These are phyloP conservation scores for Tokudaia muenninki DNA, from an alignment of 2,797 vertebrate genomes.

Conservation along the genomic window DNA sequence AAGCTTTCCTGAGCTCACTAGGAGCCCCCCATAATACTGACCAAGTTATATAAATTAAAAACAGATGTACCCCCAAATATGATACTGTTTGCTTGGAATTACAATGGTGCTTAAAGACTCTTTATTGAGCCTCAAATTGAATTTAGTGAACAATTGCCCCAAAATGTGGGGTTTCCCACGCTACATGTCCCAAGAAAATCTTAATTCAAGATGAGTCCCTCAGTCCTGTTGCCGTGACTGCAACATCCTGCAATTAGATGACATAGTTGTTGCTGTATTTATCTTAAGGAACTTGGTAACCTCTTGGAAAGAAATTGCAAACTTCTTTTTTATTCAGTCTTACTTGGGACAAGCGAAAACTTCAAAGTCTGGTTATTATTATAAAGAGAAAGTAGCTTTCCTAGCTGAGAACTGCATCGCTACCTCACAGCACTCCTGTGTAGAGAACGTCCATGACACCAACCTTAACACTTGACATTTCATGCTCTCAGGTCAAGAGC, in stretches of 20 bases:
- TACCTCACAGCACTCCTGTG: neutral
- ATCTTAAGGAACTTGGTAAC: constrained; percentile 65
- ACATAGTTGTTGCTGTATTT: constrained; percentile 56
- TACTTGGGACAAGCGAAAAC: constrained; percentile 45
- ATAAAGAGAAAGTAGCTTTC: neutral
- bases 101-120: constrained; percentile 42
- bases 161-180: constrained; percentile 59
- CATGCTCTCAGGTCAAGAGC: neutral
- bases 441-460: neutral
- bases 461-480: neutral
- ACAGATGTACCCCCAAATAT: constrained; percentile 50
- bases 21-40: neutral
- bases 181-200: constrained; percentile 6
- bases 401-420: neutral
- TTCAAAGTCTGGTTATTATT: neutral
- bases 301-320: constrained; percentile 66
- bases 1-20: constrained; percentile 7
- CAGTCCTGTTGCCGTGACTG: constrained; percentile 32
- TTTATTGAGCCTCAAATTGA: constrained; percentile 55
- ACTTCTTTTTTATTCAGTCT: constrained; percentile 63
- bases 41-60: constrained; percentile 53
- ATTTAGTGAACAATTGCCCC: constrained; percentile 57
- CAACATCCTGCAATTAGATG: constrained; percentile 65
- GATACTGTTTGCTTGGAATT: constrained; percentile 41
- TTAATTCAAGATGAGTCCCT: neutral